phyloP scores from a whole-genome alignment of 1,140 invertebrate genomes.

The Samia ricini region DNA sequence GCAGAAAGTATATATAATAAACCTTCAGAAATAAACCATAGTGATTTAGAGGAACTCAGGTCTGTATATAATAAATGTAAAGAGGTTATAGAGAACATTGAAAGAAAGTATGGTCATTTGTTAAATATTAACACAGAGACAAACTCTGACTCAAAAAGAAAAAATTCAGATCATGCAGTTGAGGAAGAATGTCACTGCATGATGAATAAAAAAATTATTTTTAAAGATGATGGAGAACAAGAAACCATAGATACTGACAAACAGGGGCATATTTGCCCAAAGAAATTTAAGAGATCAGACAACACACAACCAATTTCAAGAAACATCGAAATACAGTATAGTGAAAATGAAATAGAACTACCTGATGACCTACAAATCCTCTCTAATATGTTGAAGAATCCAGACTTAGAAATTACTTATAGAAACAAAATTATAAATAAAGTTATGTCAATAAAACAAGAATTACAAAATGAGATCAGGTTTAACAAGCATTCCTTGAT shows the following conservation, averaged over 20 bases:
- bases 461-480: slow-evolving; percentile 44
- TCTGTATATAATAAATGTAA: slow-evolving; percentile 54
- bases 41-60: slow-evolving; percentile 51
- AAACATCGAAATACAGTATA: slow-evolving; percentile 40
- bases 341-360: slow-evolving; percentile 28
- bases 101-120: slow-evolving; percentile 63
- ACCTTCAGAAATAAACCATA: slow-evolving; percentile 31
- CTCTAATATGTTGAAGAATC: slow-evolving; percentile 38
- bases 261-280: slow-evolving; percentile 48
- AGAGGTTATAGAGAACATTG: slow-evolving; percentile 52
- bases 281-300: slow-evolving; percentile 23
- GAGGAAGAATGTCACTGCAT: slow-evolving; percentile 42
- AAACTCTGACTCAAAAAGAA: background rate
- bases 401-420: slow-evolving; percentile 26
- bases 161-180: slow-evolving; percentile 14
- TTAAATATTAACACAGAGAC: slow-evolving; percentile 28
- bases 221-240: slow-evolving; percentile 54
- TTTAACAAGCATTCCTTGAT: slow-evolving; percentile 49
- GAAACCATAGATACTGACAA: slow-evolving; percentile 24
- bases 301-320: slow-evolving; percentile 10
- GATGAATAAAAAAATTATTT: slow-evolving; percentile 53
- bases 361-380: slow-evolving; percentile 45
- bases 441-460: slow-evolving; percentile 42
- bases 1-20: background rate
- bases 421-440: slow-evolving; percentile 51